phyloP scores from a whole-genome alignment of 2,113 vertebrate species.

The Cynocephalus volans region DNA sequence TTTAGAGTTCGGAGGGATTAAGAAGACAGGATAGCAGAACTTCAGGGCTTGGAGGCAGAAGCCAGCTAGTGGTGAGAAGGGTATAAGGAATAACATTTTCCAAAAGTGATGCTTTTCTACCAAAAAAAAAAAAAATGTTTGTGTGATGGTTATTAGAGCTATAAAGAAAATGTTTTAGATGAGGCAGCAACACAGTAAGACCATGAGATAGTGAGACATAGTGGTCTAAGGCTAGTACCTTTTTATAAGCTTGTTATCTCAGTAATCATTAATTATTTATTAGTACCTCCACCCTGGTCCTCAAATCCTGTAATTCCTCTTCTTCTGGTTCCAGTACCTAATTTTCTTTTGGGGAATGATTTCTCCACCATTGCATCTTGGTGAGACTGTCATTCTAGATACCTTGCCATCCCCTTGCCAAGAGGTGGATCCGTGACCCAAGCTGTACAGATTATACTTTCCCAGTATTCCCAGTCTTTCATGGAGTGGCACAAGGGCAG shows the following conservation, averaged over 20 bases:
- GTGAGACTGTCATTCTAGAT: neutral
- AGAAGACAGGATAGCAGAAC: neutral
- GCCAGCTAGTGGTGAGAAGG: neutral
- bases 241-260: neutral
- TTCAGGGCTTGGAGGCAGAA: neutral
- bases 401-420: neutral
- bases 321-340: neutral
- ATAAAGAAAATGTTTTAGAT: neutral
- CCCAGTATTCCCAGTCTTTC: neutral
- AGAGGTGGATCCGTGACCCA: neutral
- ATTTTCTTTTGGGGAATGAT: neutral
- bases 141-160: neutral
- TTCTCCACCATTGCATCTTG: neutral
- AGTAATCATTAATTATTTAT: neutral
- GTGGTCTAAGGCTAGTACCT: no score
- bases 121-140: neutral
- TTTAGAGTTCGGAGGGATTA: neutral
- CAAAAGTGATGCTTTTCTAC: neutral
- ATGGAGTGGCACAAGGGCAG: neutral
- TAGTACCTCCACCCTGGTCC: neutral
- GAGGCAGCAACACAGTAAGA: constrained; percentile 19
- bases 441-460: neutral
- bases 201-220: neutral
- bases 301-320: neutral
- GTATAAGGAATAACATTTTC: neutral